Evolutionary conservation across 2,797 vertebrate genomes (phyloP).

Genomic region (Tokudaia muenninki): DNA sequence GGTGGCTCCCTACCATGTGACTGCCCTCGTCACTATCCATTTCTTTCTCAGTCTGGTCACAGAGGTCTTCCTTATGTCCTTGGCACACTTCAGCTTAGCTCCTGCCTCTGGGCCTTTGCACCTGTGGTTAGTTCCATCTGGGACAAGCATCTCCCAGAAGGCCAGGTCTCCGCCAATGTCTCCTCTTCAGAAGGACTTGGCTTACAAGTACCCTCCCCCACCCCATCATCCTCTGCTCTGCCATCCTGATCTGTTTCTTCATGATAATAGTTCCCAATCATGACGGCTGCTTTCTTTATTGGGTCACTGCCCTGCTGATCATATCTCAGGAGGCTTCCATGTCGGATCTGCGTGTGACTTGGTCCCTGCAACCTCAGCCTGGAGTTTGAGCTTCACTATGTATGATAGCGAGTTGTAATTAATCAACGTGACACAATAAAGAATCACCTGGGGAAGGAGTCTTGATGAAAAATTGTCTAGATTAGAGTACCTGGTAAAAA

Average conservation of each 20-base stretch:
- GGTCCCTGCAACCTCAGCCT: not conserved
- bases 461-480: not conserved
- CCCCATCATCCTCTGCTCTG: not conserved
- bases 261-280: not conserved
- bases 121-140: slow-evolving; percentile 36
- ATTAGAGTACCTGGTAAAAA: not conserved
- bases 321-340: not conserved
- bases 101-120: slow-evolving; percentile 57
- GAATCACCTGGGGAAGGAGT: not conserved
- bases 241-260: not conserved
- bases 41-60: not conserved
- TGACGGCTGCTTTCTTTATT: not conserved
- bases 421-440: not conserved
- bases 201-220: not conserved
- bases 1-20: not conserved
- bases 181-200: not conserved
- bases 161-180: not conserved
- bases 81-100: not conserved
- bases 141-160: not conserved
- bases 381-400: not conserved
- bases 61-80: slow-evolving; percentile 48
- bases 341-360: not conserved
- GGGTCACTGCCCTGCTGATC: slow-evolving; percentile 19
- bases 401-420: not conserved
- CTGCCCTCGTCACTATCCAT: not conserved